Percentiles rank a stretch among this genome's conserved stretches.
Evolutionary conservation across 2,797 vertebrate species (phyloP).

Genomic region (Hipposideros larvatus): DNA sequence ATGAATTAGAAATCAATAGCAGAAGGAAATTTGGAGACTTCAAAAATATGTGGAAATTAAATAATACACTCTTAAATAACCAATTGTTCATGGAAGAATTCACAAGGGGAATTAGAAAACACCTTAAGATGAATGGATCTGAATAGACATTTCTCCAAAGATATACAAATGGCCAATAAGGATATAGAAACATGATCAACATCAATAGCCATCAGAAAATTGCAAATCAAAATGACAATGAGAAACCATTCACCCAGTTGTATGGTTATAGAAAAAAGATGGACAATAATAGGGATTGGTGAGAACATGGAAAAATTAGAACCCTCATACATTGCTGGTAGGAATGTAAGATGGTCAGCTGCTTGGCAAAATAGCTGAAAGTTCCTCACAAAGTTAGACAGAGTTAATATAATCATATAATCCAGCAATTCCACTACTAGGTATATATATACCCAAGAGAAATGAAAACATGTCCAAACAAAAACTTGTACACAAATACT

Average conservation of each 20-base stretch:
- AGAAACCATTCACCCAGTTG: neutral
- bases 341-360: neutral
- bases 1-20: neutral
- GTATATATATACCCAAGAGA: neutral
- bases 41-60: constrained; percentile 10
- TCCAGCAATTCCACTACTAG: neutral
- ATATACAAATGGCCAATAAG: neutral
- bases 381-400: neutral
- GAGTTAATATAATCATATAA: neutral
- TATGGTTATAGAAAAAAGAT: neutral
- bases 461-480: neutral
- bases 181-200: constrained; percentile 3
- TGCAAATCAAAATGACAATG: constrained; percentile 6
- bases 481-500: neutral
- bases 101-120: constrained; percentile 21
- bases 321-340: neutral
- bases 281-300: neutral
- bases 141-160: neutral
- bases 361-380: neutral
- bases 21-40: neutral
- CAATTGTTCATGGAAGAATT: neutral
- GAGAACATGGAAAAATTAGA: neutral
- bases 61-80: neutral
- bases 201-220: neutral
- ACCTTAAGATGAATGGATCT: neutral